Conservation (phyloP, 2,888 invertebrate species). For the Aradus depressus region DNA sequence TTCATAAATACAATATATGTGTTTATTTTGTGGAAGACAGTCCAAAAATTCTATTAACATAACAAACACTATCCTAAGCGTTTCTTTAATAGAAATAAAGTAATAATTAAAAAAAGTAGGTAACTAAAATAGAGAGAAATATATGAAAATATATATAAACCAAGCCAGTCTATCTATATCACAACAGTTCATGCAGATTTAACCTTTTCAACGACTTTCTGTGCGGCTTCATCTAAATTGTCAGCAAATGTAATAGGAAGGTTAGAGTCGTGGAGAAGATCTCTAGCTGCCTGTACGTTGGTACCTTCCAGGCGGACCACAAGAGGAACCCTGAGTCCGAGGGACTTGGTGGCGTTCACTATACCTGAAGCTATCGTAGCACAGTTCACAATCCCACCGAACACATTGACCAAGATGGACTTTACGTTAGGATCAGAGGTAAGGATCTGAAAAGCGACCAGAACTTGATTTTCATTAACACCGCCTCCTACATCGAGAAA, state of each 20-base stretch:
- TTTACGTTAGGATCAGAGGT: constrained; percentile 81
- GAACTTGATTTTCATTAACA: constrained; percentile 88
- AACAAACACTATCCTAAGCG: no score
- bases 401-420: constrained; percentile 93
- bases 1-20: no score
- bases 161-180: constrained; percentile 11
- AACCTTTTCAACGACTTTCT: constrained; percentile 55
- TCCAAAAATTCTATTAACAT: no score
- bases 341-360: constrained; percentile 71
- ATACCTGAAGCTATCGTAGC: constrained; percentile 93
- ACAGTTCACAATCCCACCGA: constrained; percentile 98
- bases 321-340: constrained; percentile 65
- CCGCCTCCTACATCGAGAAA: constrained; percentile 96
- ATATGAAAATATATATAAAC: constrained; percentile 7
- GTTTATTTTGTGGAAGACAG: no score
- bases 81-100: no score
- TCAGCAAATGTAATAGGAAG: constrained; percentile 70
- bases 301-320: constrained; percentile 95
- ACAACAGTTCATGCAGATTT: not conserved
- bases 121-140: not conserved
- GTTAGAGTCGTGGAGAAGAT: constrained; percentile 70
- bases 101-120: no score
- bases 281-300: constrained; percentile 72
- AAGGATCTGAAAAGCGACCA: constrained; percentile 82
- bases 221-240: constrained; percentile 87